These are phyloP conservation scores for Papilio polyxenes DNA, from an alignment of 1,140 invertebrate species.

Conservation along the genomic window DNA sequence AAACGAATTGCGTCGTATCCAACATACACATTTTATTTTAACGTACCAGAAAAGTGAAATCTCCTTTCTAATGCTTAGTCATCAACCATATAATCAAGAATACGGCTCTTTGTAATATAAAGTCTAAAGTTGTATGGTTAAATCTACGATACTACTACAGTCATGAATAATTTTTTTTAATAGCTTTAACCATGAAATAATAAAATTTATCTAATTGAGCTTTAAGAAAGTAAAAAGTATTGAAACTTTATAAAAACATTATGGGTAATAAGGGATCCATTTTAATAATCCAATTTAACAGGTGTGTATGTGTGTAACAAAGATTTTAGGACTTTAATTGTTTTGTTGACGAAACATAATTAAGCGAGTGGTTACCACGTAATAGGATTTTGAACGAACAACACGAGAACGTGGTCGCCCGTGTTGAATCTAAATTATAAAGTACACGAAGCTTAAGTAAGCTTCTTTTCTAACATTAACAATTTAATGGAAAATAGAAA, in stretches of 20 bases:
- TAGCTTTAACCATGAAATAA: too few relatives aligned
- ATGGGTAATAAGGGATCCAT: neutral
- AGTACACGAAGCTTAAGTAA: slow-evolving; percentile 18
- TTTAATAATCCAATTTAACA: neutral
- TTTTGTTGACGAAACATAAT: slow-evolving; percentile 3
- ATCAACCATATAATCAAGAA: neutral
- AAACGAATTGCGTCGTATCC: slow-evolving; percentile 7
- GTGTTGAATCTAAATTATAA: slow-evolving; percentile 19
- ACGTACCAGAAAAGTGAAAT: neutral
- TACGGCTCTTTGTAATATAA: neutral
- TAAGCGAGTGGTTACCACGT: slow-evolving; percentile 24
- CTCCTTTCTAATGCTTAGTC: neutral
- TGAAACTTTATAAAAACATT: too few relatives aligned
- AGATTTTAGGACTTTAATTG: neutral
- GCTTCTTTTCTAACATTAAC: neutral
- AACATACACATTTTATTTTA: neutral
- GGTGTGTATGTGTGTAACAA: neutral
- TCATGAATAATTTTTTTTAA: neutral
- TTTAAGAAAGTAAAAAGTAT: too few relatives aligned
- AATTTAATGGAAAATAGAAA: neutral
- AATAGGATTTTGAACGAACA: slow-evolving; percentile 21
- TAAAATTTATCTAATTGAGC: too few relatives aligned
- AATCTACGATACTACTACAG: neutral
- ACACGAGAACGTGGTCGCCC: neutral
- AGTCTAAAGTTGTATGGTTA: neutral